A percentile compares a stretch with the other conserved stretches of the same genome.
Conservation (phyloP, 1,140 invertebrate species). For the Drosophila sproati region DNA sequence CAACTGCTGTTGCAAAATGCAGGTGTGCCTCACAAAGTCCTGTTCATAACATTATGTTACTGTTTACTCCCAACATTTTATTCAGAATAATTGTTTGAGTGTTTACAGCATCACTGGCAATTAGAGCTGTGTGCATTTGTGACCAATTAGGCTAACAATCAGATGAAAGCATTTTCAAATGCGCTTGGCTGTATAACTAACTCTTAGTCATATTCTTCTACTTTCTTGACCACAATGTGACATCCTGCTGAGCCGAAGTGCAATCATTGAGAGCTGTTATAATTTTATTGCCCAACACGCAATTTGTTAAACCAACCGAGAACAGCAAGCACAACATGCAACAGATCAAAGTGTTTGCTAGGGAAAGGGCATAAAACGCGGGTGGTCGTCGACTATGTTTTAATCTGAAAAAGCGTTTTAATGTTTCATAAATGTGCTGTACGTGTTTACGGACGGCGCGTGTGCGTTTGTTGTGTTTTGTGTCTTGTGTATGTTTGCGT, state of each 20-base stretch:
- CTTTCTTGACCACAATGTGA: constrained; percentile 24
- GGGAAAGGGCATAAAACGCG: background rate
- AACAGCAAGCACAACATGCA: background rate
- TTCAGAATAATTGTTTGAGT: too few relatives aligned
- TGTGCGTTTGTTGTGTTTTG: background rate
- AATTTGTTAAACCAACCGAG: constrained; percentile 53
- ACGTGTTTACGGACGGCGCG: constrained; percentile 57
- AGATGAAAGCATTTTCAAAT: constrained; percentile 21
- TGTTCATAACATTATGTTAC: too few relatives aligned
- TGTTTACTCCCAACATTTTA: too few relatives aligned
- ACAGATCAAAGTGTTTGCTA: background rate
- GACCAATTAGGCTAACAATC: constrained; percentile 22
- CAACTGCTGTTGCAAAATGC: too few relatives aligned
- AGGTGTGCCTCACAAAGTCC: too few relatives aligned
- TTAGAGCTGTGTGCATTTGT: constrained; percentile 26
- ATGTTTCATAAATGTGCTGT: constrained; percentile 62
- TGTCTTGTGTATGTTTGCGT: constrained; percentile 18
- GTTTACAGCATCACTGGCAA: background rate
- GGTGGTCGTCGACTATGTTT: constrained; percentile 33
- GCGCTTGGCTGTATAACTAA: constrained; percentile 9
- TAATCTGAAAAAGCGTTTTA: constrained; percentile 50
- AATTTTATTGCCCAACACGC: constrained; percentile 43
- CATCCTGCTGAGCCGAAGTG: constrained; percentile 11
- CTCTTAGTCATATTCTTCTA: background rate
- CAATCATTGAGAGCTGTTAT: constrained; percentile 40